Evolutionary conservation across 2,797 vertebrate species (phyloP).

Genomic region (Tragopan temminckii): DNA sequence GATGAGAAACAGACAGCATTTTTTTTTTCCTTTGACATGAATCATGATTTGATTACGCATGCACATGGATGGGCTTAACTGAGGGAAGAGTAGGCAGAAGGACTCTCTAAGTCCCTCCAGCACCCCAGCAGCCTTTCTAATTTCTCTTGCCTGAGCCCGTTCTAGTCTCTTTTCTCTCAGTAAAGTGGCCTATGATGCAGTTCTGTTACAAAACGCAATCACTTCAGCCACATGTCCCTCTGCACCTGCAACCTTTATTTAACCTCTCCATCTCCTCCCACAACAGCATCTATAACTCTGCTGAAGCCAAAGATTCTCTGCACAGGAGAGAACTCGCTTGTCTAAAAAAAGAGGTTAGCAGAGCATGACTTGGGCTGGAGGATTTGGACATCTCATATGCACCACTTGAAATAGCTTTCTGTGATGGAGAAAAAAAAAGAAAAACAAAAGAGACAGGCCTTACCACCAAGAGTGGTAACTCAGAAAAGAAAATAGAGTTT

Average conservation of each 20-base stretch:
- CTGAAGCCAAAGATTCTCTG: not conserved
- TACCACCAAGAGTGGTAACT: not conserved
- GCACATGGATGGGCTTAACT: not conserved
- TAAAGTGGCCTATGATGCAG: not conserved
- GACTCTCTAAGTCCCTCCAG: not conserved
- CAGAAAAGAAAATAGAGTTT: not conserved
- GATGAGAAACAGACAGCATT: not conserved
- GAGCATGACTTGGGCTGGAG: too few relatives aligned
- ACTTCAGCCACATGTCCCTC: not conserved
- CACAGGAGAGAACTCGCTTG: not conserved
- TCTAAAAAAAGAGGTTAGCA: too few relatives aligned
- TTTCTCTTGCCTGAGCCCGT: not conserved
- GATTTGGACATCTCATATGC: not conserved
- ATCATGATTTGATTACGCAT: not conserved
- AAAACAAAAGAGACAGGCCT: not conserved
- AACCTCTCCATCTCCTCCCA: not conserved
- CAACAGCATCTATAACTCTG: not conserved
- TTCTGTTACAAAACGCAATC: not conserved
- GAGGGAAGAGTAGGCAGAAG: not conserved
- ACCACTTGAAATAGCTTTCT: not conserved
- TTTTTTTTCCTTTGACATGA: not conserved
- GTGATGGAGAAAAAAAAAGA: conserved; percentile 1
- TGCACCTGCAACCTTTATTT: not conserved
- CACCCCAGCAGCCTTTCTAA: not conserved
- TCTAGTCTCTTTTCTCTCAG: not conserved